Percentiles rank a stretch among this genome's conserved stretches.
phyloP scores from a whole-genome alignment of 2,113 vertebrate species.

The Atractosteus spatula region DNA sequence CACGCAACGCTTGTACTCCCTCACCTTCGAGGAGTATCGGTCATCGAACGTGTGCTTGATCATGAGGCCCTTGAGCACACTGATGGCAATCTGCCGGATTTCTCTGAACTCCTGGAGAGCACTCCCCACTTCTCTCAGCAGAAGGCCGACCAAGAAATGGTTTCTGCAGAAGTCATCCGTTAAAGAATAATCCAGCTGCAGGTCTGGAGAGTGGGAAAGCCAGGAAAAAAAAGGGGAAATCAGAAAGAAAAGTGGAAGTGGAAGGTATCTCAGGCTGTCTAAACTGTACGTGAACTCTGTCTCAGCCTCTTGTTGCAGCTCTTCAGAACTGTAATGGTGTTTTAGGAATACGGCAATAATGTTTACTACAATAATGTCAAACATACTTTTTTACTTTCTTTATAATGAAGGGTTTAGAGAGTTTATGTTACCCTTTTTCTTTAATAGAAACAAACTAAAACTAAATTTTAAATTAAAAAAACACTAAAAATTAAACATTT shows the following conservation, averaged over 20 bases:
- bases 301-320: too few species aligned
- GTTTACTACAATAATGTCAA: too few species aligned
- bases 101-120: conserved; percentile 91
- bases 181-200: conserved; percentile 91
- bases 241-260: conserved; percentile 1
- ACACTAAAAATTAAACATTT: too few species aligned
- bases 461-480: too few species aligned
- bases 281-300: too few species aligned
- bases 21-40: conserved; percentile 85
- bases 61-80: conserved; percentile 94
- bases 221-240: conserved; percentile 22
- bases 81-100: conserved; percentile 83
- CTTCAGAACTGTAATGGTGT: too few species aligned
- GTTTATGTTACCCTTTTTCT: too few species aligned
- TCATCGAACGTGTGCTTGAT: conserved; percentile 96
- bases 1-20: conserved; percentile 24
- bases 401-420: too few species aligned
- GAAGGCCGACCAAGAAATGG: conserved; percentile 92
- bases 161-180: conserved; percentile 96
- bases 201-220: conserved; percentile 69
- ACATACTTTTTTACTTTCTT: too few species aligned
- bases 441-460: too few species aligned
- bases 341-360: too few species aligned
- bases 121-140: conserved; percentile 86
- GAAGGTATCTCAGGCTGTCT: neutral